Evolutionary conservation across 2,888 invertebrate species (phyloP), one percentile per base, ranked within the genome.

Genomic region (Hemaris fuciformis): DNA sequence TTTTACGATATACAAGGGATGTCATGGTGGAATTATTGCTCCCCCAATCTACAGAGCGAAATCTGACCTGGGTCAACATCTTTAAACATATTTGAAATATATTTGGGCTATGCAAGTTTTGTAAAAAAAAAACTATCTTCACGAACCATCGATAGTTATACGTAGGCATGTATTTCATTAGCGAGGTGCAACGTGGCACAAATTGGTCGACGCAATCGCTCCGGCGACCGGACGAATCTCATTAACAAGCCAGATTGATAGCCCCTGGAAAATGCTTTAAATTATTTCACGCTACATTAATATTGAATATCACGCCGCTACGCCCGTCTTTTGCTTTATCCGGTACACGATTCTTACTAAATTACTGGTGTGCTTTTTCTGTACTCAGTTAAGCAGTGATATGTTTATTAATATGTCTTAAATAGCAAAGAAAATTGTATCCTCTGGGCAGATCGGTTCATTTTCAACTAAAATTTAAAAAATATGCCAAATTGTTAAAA

Each of bases 221-320:
- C 69, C 78, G 70, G 69, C 76, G 79, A 75, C 83, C 84, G 85
- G 82, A 80, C 83, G 84, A 88, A 89, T 88, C 88, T 91, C 91
- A 90, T 91, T 91, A 91, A 84, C 84, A 73, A 77, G 62, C 77
- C 81, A 85, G 88, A 90, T 89, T 89, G 88, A 89, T 89, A 84
- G 86, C 81, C 84, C 67, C 82, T 85, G 84, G 87, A 87, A 89
- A 89, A 89, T 81, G 83, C 77, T 88, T 83, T 74, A 85, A 87
- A 89, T 87, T 88, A 89, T 90, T 89, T 88, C 77, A 87, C 84
- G 87, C 83, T 82, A 85, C 83, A 87, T 88, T 85, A 84, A 87
- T 87, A 87, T 84, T 86, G 81, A 84, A 89, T 86, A 88, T 87
- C 77, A 81, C 72, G 81, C 67, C 65, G 71, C 63, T 25, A 63